These are phyloP conservation scores for Fopius arisanus DNA, from an alignment of 1,140 invertebrate genomes.

Conservation along the genomic window DNA sequence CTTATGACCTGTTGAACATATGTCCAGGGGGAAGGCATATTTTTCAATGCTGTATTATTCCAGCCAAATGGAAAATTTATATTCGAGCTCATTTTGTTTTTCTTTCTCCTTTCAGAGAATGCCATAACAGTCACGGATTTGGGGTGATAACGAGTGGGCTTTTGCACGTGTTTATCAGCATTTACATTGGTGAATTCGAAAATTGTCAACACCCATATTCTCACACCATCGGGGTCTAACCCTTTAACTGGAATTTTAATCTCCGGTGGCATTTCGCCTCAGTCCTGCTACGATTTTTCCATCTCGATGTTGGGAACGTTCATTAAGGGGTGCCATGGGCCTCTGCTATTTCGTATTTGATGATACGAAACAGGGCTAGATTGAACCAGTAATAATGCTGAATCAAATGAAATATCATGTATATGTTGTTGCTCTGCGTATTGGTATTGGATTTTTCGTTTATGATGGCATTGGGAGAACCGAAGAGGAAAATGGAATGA, in stretches of 20 bases:
- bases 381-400: no score
- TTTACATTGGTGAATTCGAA: slow-evolving; percentile 4
- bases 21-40: not conserved
- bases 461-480: no score
- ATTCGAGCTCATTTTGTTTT: no score
- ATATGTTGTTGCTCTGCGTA: no score
- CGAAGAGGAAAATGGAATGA: no score
- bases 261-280: slow-evolving; percentile 28
- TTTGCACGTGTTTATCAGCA: slow-evolving; percentile 8
- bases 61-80: not conserved
- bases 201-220: slow-evolving; percentile 6
- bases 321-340: slow-evolving; percentile 35
- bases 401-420: no score
- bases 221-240: slow-evolving; percentile 4
- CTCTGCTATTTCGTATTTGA: not conserved
- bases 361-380: not conserved
- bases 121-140: no score
- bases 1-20: not conserved
- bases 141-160: not conserved
- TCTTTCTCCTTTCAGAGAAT: no score
- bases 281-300: not conserved
- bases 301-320: slow-evolving; percentile 39
- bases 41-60: not conserved
- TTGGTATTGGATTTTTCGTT: no score
- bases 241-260: slow-evolving; percentile 45